Base-by-base conservation (phyloP, 2,797 vertebrate genomes). In the Dermochelys coriacea region DNA sequence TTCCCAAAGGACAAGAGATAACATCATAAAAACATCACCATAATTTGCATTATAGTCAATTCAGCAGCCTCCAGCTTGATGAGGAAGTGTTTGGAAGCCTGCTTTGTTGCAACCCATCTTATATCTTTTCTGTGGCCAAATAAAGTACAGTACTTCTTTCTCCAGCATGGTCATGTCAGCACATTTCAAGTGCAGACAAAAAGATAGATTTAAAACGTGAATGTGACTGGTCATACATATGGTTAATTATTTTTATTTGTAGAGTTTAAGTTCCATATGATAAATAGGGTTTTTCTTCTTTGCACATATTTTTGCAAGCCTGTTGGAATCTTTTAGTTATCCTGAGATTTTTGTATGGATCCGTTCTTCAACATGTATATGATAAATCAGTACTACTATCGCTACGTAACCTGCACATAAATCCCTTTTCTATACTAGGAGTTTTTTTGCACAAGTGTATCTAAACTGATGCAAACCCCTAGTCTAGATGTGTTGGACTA, bases 171-270 rank as follows among this genome's bases (percentile, higher is more conserved):
- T 68, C n/a, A 21, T 37, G 4, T 68, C 64, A 37, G 19, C n/a
- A 68, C 19, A 55, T 84, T 88, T 59, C 55, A 82, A 91, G 64
- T 50, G 6, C 25, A 84, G 55, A 27, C 14, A 82, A 71, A 87
- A 82, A 81, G 37, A 21, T 1, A 7, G 82, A 68, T 21, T 71
- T 19, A 84, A 37, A 34, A 82, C 64, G 55, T 47, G 15, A 54
- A 16, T 41, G 27, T 80, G 85, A 52, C 37, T 71, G 64, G 19
- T 71, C n/a, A 71, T 71, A 71, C 16, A 84, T 51, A 59, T 0
- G 1, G 54, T 47, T 29, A 51, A 19, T 52, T 2, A 81, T 84
- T 81, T 95, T 83, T 47, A 52, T 59, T 31, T 80, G 10, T 37
- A 45, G 9, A 19, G 68, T 12, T 80, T 1, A 37, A 80, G 84